Conservation (phyloP, 1,140 invertebrate species). For the Catajapyx aquilonaris region DNA sequence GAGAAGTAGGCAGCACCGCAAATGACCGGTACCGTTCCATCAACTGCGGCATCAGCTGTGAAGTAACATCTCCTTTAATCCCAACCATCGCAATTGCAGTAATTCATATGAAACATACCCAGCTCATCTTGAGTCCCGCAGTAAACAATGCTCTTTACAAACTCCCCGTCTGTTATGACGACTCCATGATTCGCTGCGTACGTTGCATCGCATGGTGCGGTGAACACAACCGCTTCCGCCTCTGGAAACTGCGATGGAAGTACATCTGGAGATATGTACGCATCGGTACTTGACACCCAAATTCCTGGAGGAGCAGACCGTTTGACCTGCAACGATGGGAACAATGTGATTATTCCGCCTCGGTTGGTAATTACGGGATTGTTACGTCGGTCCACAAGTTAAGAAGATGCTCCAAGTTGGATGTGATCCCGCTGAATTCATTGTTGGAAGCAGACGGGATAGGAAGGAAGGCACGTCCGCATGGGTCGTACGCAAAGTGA, state of each 20-base stretch:
- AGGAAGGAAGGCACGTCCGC: slow-evolving; percentile 20
- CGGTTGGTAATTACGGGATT: too few relatives aligned
- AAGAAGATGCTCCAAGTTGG: slow-evolving; percentile 17
- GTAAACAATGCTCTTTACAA: slow-evolving; percentile 17
- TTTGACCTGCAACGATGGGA: slow-evolving; percentile 13
- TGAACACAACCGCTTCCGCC: slow-evolving; percentile 15
- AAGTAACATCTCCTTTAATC: not conserved
- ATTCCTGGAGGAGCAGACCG: slow-evolving; percentile 20
- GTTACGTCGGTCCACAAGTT: too few relatives aligned
- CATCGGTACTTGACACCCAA: slow-evolving; percentile 28
- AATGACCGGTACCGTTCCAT: not conserved
- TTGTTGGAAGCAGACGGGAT: slow-evolving; percentile 14
- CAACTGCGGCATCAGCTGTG: not conserved
- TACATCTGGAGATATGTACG: too few relatives aligned
- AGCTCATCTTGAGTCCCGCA: slow-evolving; percentile 13
- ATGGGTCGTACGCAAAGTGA: slow-evolving; percentile 20
- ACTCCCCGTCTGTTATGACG: slow-evolving; percentile 17
- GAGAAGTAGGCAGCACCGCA: slow-evolving; percentile 22
- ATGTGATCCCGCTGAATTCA: slow-evolving; percentile 12
- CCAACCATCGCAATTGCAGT: not conserved
- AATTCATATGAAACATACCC: slow-evolving; percentile 6
- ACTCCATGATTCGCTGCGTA: slow-evolving; percentile 23
- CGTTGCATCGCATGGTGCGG: slow-evolving; percentile 15
- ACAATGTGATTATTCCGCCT: too few relatives aligned
- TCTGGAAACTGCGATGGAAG: too few relatives aligned